These are phyloP conservation scores for Drosophila gunungcola DNA, from an alignment of 1,140 invertebrate species.

Conservation along the genomic window DNA sequence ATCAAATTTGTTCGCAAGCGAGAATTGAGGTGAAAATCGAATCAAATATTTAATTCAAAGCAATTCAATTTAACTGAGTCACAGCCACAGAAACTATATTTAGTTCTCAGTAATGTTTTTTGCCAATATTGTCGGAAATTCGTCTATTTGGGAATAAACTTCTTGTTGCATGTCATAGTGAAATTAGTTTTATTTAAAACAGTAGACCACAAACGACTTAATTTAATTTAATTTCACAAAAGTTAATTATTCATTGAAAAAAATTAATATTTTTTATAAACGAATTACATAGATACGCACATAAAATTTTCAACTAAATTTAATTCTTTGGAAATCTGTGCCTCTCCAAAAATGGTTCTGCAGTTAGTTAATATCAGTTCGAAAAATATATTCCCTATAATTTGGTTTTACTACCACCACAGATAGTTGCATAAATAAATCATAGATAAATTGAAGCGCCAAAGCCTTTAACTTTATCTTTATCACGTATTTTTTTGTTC, in stretches of 20 bases:
- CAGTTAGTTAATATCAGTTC: too few species aligned
- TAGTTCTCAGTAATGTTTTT: neutral
- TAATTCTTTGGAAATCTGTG: too few species aligned
- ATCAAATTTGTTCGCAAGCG: slow-evolving; percentile 3
- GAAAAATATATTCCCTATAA: too few species aligned
- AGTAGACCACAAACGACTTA: too few species aligned
- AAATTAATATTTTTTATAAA: too few species aligned
- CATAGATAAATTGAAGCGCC: neutral
- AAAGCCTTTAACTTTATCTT: neutral
- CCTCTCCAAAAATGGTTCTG: too few species aligned
- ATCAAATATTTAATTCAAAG: slow-evolving; percentile 16
- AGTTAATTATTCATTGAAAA: too few species aligned
- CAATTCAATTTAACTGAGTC: slow-evolving; percentile 4
- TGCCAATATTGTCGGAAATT: neutral
- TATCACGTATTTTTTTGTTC: neutral
- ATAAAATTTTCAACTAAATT: too few species aligned
- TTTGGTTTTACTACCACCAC: too few species aligned
- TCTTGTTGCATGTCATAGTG: neutral
- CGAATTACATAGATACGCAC: too few species aligned
- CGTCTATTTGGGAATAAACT: too few species aligned
- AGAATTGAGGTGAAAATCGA: neutral
- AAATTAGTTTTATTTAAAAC: neutral
- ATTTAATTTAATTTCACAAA: too few species aligned
- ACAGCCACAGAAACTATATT: slow-evolving; percentile 10
- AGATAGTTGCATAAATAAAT: neutral